A percentile compares a stretch with the other conserved stretches of the same genome.
Evolutionary conservation across 2,888 invertebrate species (phyloP).

Genomic region (Drosophila anomalipes): DNA sequence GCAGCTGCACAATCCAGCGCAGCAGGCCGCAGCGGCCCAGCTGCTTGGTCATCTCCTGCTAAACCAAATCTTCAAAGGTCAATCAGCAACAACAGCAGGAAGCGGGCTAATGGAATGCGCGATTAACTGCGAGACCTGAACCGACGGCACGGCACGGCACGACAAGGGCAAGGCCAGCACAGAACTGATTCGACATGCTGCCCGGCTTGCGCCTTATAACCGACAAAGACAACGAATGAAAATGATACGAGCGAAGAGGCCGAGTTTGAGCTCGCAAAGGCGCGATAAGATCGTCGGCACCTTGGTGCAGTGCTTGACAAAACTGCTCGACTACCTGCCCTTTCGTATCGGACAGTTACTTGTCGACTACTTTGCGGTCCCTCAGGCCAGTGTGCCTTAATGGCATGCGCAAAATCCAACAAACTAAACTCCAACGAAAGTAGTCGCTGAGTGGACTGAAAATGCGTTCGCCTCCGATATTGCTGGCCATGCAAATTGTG

Average conservation of each 20-base stretch:
- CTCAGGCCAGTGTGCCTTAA: constrained; percentile 56
- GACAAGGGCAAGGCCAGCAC: constrained; percentile 69
- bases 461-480: constrained; percentile 46
- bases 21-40: constrained; percentile 48
- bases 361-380: constrained; percentile 13
- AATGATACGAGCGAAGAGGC: constrained; percentile 36
- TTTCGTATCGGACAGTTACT: constrained; percentile 29
- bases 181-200: constrained; percentile 70
- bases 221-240: constrained; percentile 28
- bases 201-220: constrained; percentile 67
- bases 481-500: constrained; percentile 60
- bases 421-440: constrained; percentile 43
- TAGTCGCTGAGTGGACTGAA: constrained; percentile 60
- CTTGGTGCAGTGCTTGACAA: constrained; percentile 50
- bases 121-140: constrained; percentile 28
- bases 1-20: constrained; percentile 63
- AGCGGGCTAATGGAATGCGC: constrained; percentile 5
- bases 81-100: constrained; percentile 12
- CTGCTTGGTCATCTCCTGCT: constrained; percentile 53
- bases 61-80: constrained; percentile 12
- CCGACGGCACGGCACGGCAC: constrained; percentile 36
- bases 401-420: constrained; percentile 52
- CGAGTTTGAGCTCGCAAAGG: constrained; percentile 33
- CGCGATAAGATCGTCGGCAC: constrained; percentile 51
- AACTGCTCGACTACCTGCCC: constrained; percentile 55